Conservation (phyloP, 92 coral and sea anemone species). For the Parazoanthus swiftii region DNA sequence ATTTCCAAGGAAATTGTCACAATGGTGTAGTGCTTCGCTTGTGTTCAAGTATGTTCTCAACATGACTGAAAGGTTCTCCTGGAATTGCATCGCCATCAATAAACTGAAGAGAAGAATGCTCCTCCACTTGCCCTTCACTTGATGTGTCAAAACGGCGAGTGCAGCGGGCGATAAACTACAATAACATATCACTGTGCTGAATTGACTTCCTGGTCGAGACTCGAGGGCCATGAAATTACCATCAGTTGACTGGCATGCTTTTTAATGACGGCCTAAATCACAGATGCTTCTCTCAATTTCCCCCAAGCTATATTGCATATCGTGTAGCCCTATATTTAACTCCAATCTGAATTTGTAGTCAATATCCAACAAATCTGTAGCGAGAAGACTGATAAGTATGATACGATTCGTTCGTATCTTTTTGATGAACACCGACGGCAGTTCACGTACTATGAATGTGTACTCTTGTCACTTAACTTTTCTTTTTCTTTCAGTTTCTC, state of each 20-base stretch:
- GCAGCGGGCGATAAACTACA: neutral
- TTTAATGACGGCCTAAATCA: neutral
- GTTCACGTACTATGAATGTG: no score
- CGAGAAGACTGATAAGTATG: neutral
- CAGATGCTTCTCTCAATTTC: neutral
- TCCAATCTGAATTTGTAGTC: neutral
- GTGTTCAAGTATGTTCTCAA: neutral
- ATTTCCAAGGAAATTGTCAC: neutral
- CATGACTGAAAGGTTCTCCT: neutral
- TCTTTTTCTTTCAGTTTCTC: neutral
- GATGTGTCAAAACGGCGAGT: neutral
- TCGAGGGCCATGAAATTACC: conserved; percentile 20
- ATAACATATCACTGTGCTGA: neutral
- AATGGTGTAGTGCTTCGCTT: neutral
- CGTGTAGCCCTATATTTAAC: neutral
- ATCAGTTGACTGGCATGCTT: neutral
- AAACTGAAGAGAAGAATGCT: neutral
- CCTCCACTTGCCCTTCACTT: neutral
- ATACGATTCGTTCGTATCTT: no score
- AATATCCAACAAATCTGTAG: neutral
- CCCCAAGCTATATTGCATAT: neutral
- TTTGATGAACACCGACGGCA: no score
- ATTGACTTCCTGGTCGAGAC: conserved; percentile 28
- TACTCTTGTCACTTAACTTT: no score
- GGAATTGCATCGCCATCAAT: neutral